A percentile compares a stretch with the other conserved stretches of the same genome.
These are phyloP conservation scores for Karalla daura DNA, from an alignment of 2,797 vertebrate genomes.

Conservation along the genomic window DNA sequence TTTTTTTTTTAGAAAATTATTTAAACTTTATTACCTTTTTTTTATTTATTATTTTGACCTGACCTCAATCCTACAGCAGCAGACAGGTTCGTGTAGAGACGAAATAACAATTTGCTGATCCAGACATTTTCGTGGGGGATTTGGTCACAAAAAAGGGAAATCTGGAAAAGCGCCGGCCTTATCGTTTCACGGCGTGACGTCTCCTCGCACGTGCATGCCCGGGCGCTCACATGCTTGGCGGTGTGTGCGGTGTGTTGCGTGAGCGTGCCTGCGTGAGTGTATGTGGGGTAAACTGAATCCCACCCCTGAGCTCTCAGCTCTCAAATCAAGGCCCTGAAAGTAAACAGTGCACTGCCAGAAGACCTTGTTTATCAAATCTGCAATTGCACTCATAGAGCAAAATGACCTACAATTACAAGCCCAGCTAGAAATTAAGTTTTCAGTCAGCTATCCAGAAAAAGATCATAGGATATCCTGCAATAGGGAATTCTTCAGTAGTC, in stretches of 20 bases:
- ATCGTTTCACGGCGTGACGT: constrained; percentile 10
- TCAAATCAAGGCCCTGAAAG: constrained; percentile 91
- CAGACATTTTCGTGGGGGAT: not conserved
- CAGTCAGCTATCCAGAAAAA: constrained; percentile 86
- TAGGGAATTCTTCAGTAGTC: constrained; percentile 65
- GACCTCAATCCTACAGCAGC: not conserved
- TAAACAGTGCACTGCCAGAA: constrained; percentile 86
- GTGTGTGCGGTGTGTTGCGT: constrained; percentile 37
- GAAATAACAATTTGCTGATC: not conserved
- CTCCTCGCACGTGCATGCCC: constrained; percentile 6
- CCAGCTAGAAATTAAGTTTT: constrained; percentile 92
- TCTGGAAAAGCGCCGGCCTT: not conserved
- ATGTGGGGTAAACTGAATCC: constrained; percentile 75
- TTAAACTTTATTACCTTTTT: not conserved
- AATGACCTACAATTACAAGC: constrained; percentile 95
- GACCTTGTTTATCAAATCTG: constrained; percentile 85
- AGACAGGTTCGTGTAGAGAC: not conserved
- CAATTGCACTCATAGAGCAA: constrained; percentile 90
- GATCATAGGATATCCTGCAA: constrained; percentile 84
- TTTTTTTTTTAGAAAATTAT: not conserved
- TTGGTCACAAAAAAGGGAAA: not conserved
- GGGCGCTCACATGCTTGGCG: constrained; percentile 2
- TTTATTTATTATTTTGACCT: not conserved
- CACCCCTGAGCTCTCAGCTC: constrained; percentile 83
- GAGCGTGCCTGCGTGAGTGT: constrained; percentile 50